Evolutionary conservation across 1,140 invertebrate species (phyloP).

Genomic region (Gerris buenoi): DNA sequence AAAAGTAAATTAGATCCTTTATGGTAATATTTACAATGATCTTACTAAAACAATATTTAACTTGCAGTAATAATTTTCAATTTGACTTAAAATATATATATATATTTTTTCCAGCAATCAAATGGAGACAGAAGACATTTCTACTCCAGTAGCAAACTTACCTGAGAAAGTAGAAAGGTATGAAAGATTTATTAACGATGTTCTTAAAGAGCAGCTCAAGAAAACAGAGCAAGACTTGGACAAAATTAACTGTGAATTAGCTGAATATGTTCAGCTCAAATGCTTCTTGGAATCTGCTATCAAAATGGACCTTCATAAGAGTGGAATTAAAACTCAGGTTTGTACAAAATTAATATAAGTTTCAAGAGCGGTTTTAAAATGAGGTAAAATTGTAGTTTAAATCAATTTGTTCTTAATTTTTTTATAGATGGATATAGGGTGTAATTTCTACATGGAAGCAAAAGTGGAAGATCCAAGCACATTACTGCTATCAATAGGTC

Average conservation of each 20-base stretch:
- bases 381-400: too few species aligned
- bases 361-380: too few species aligned
- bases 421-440: conserved; percentile 59
- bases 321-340: conserved; percentile 61
- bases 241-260: conserved; percentile 44
- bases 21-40: too few species aligned
- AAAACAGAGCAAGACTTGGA: conserved; percentile 42
- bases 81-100: too few species aligned
- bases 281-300: conserved; percentile 40
- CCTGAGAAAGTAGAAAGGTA: conserved; percentile 31
- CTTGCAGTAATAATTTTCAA: too few species aligned
- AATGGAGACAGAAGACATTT: too few species aligned
- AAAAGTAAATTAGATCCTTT: too few species aligned
- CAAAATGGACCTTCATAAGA: conserved; percentile 32
- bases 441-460: conserved; percentile 58
- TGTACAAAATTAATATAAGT: too few species aligned
- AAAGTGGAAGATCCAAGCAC: conserved; percentile 47
- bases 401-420: too few species aligned
- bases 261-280: conserved; percentile 58
- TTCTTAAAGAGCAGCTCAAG: conserved; percentile 45
- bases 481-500: conserved; percentile 57
- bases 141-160: too few species aligned
- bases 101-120: too few species aligned
- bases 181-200: conserved; percentile 47
- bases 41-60: too few species aligned